Evolutionary conservation across 2,113 vertebrate genomes (phyloP), one percentile per base, ranked within the genome.

Genomic region (Colinus virginianus): DNA sequence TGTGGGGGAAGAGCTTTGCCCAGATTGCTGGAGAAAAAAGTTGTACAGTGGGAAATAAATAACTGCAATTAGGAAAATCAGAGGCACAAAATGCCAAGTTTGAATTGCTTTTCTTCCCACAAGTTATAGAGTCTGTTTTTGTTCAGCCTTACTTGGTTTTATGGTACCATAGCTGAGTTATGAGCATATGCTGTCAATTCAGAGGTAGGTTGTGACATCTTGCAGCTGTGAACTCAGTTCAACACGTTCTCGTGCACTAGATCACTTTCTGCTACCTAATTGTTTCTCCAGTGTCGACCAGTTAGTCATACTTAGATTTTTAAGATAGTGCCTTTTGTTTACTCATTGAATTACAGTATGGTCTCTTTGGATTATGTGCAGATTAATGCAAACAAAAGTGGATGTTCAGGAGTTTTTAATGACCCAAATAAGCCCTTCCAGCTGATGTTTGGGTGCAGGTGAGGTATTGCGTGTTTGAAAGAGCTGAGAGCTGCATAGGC

Each of bases 201-300:
- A 1, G 1, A 4, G 7, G 16, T 2, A 1, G 75, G 36, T 53
- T 38, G 48, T 79, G 84, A 76, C 70, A 85, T 23, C 22, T 32
- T 69, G 30, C 53, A 63, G 55, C 74, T 38, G 48, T 92, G 86
- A 93, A 58, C 70, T 88, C 67, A 79, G 81, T 7, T 53, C 84
- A 21, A 13, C 0, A 45, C 62, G 63, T 78, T 59, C 78, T 69
- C 77, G 34, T 18, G 34, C 78, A 55, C 67, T 84, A 32, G 43
- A 40, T 82, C 11, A 0, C 78, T 79, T 76, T 5, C 30, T 87
- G 46, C 70, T 79, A 49, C 82, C 4, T 67, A 89, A 66, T 26
- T 6, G 22, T 46, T 58, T 72, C 36, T 40, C 26, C 0, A 3
- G 0, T 1, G 9, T 22, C 20, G 17, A 9, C 34, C 4, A 5